Conservation (phyloP, 2,888 invertebrate genomes). For the Deilephila elpenor region DNA sequence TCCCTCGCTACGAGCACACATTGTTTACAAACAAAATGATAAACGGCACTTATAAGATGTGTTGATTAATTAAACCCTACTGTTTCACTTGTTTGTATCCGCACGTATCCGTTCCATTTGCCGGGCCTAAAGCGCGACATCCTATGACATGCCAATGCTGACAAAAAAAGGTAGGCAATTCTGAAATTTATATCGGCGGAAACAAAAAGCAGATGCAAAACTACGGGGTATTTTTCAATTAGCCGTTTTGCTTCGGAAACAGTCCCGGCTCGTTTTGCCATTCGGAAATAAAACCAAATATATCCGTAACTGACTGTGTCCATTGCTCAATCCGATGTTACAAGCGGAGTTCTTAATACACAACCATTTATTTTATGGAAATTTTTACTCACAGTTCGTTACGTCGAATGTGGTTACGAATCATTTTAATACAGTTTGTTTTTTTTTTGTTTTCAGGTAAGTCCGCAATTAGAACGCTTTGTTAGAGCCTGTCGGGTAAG, state of each 20-base stretch:
- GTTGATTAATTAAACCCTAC: too few relatives aligned
- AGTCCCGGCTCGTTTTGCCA: constrained; percentile 36
- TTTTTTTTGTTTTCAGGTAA: constrained; percentile 59
- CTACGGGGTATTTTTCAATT: constrained; percentile 48
- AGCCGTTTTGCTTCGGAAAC: constrained; percentile 40
- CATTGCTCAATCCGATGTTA: constrained; percentile 57
- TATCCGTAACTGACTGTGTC: constrained; percentile 52
- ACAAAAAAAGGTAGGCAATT: constrained; percentile 30
- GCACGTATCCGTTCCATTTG: neutral
- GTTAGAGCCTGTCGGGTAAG: constrained; percentile 10
- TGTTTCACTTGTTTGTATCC: neutral
- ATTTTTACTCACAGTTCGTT: constrained; percentile 64
- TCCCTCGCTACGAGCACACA: too few relatives aligned
- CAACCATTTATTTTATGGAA: constrained; percentile 65
- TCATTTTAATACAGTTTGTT: constrained; percentile 38
- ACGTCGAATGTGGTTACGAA: constrained; percentile 42
- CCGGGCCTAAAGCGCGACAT: neutral
- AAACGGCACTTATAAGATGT: too few relatives aligned
- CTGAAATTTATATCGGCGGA: neutral
- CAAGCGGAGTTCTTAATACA: constrained; percentile 55
- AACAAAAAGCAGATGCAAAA: constrained; percentile 44
- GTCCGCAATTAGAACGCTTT: constrained; percentile 31
- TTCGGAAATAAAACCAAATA: constrained; percentile 60
- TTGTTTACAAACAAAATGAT: too few relatives aligned
- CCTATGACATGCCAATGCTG: neutral